Evolutionary conservation across 2,113 vertebrate species (phyloP), one percentile per base, ranked within the genome.

Genomic region (Apteryx owenii): DNA sequence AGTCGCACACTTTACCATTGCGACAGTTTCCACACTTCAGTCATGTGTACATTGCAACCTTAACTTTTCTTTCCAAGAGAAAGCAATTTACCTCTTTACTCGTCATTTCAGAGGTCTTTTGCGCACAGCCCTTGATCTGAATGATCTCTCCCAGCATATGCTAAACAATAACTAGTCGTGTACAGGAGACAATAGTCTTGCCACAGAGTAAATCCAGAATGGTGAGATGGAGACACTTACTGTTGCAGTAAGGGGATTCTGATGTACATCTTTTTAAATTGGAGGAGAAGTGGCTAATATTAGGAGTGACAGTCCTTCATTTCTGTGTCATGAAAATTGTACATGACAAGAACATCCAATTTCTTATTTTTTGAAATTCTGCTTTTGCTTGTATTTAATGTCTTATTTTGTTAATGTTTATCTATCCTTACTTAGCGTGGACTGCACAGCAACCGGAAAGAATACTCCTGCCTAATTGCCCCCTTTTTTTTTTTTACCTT

Each of bases 31-130:
- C 22, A 19, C 7, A 4, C 16, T 9, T 44, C 28, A n/a, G 31
- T 71, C 0, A 0, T 16, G 1, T 21, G 7, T 51, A 48, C 0
- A 0, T 44, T 72, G 19, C 53, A 72, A 33, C 25, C 5, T 88
- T 61, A 51, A 25, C n/a, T 76, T 87, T 56, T 4, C 6, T 36
- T 20, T 62, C 53, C 6, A 3, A 62, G 4, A 40, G 4, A 12
- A 66, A 17, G 20, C 13, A 9, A 20, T 80, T 73, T 58, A 81
- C 5, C 28, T 89, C 58, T 82, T 68, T 7, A 25, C 5, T 19
- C 7, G 2, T 53, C n/a, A 8, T 77, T 93, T 85, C 31, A 10
- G 33, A 65, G 70, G 40, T 64, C 26, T 77, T 93, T 9, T 31
- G 14, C 22, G 14, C 77, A 22, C 25, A 48, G 61, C 56, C 20